Evolutionary conservation across 2,113 vertebrate genomes (phyloP), one percentile per base, ranked within the genome.

Genomic region (Corythornis madagascariensis): DNA sequence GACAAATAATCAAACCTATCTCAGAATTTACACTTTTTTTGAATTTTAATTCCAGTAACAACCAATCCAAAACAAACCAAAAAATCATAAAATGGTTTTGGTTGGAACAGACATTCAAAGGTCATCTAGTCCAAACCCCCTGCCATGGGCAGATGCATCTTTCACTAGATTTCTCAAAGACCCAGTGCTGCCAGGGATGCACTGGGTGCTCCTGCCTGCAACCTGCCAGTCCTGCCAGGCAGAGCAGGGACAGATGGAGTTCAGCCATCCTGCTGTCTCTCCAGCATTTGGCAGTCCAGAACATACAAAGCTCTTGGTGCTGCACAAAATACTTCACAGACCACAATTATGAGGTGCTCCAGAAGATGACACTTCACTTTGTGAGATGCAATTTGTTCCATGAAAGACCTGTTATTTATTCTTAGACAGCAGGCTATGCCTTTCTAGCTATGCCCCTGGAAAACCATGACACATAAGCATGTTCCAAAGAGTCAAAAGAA

Each of bases 331-430:
- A 50, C 22, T 65, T 45, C 18, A 73, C 42, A 61, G 25, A 20
- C 21, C 1, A 0, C 50, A 65, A 10, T 1, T 20, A n/a, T 29
- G 29, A 15, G 6, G 50, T n/a, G n/a, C 22, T 76, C 1, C 2
- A 43, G 38, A 82, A 76, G 67, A 55, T 10, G 29, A 83, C 20
- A 11, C 22, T 61, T 19, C 40, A 13, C 53, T 84, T 69, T 59
- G 12, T 11, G 59, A 90, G 19, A 45, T 10, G 8, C 1, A 40
- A 53, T 67, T 72, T 81, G 28, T 43, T 86, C 47, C 67, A 89
- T 1, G 5, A 76, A 79, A 83, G 24, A 12, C 4, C 14, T 12
- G 38, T 15, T 48, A 29, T 48, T 80, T 50, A 47, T 75, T 69
- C 77, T 50, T 59, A 75, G 66, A 76, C 22, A 73, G 70, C 25